These are phyloP conservation scores for Grantiella picta DNA, from an alignment of 2,113 vertebrate genomes.

Conservation along the genomic window DNA sequence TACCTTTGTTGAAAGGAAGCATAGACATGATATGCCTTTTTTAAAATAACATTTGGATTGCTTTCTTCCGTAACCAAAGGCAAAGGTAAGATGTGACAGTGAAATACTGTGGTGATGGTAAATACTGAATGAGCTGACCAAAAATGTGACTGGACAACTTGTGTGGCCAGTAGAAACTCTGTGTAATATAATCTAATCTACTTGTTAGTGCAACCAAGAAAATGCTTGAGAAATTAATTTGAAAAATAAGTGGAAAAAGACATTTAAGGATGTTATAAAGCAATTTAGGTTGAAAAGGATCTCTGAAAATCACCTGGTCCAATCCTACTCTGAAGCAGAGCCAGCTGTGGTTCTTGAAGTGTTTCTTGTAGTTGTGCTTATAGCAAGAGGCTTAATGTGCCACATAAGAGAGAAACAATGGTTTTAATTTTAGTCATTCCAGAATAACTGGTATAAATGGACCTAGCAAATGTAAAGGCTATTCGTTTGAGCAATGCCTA, in stretches of 20 bases:
- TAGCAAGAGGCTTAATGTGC: background rate
- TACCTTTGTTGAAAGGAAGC: background rate
- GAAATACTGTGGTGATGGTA: background rate
- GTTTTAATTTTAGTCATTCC: background rate
- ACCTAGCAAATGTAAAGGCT: background rate
- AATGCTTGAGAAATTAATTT: background rate
- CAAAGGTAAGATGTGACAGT: background rate
- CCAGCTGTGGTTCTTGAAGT: background rate
- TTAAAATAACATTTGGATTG: background rate
- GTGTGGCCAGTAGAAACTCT: background rate
- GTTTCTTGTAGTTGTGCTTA: background rate
- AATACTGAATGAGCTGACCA: background rate
- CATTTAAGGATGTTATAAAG: background rate
- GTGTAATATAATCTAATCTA: background rate
- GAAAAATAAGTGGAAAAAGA: background rate
- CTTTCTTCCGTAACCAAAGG: background rate
- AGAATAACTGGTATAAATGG: background rate
- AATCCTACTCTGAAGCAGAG: background rate
- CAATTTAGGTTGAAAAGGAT: background rate
- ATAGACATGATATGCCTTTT: background rate
- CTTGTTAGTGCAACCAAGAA: background rate
- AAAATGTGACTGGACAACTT: background rate
- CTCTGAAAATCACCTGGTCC: background rate
- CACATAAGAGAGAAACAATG: background rate
- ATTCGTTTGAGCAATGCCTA: background rate